Conservation (phyloP, 2,797 vertebrate species). For the Choloepus didactylus region DNA sequence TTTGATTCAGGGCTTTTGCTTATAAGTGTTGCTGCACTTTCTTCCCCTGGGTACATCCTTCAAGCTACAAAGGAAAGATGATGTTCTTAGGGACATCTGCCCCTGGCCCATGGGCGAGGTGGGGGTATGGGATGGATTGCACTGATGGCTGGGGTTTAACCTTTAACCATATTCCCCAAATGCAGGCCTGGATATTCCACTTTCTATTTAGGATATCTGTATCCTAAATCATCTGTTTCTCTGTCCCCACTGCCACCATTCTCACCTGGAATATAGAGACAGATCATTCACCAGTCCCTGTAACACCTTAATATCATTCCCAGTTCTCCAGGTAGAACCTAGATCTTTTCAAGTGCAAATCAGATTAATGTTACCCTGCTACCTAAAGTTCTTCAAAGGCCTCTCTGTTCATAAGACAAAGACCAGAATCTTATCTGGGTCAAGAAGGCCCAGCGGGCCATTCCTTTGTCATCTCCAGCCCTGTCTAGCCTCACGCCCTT, state of each 20-base stretch:
- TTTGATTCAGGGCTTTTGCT: not conserved
- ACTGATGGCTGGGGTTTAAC: accelerated
- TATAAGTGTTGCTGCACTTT: not conserved
- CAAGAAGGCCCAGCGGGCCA: not conserved
- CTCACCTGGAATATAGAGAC: not conserved
- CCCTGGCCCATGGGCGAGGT: not conserved
- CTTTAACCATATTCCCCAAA: not conserved
- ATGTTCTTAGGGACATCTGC: not conserved
- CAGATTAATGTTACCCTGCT: accelerated
- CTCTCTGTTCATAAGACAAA: not conserved
- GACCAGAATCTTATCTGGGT: not conserved
- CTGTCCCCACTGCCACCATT: accelerated
- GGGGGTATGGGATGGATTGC: accelerated
- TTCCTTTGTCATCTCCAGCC: accelerated
- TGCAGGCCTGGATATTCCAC: not conserved
- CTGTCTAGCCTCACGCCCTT: accelerated
- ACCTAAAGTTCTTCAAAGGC: not conserved
- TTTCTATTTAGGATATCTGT: accelerated
- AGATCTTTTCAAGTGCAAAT: not conserved
- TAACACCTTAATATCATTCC: not conserved
- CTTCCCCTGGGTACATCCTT: not conserved
- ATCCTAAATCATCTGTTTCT: accelerated
- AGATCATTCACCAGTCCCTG: not conserved
- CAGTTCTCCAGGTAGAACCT: not conserved
- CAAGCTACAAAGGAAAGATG: not conserved